Evolutionary conservation across 2,888 invertebrate genomes (phyloP).

Genomic region (Stramonita haemastoma): DNA sequence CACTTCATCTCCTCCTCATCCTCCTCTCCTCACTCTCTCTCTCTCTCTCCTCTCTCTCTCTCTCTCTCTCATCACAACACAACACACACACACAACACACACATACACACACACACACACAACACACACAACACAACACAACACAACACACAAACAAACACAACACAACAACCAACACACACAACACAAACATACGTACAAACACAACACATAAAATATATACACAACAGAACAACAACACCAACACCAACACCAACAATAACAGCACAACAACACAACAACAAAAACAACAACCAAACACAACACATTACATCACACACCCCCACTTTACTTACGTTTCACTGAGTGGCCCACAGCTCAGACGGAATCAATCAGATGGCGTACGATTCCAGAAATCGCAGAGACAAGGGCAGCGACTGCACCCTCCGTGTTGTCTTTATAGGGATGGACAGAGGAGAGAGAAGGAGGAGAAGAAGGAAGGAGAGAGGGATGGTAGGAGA

Average conservation of each 20-base stretch:
- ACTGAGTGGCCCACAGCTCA: neutral
- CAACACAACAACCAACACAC: neutral
- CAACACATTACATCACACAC: too few species aligned
- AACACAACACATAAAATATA: too few species aligned
- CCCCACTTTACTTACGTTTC: neutral
- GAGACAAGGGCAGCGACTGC: neutral
- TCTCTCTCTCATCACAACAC: too few species aligned
- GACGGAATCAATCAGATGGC: too few species aligned
- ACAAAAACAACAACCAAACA: neutral
- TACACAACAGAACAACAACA: neutral
- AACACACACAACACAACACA: too few species aligned
- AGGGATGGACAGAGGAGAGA: constrained; percentile 12
- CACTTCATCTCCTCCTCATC: too few species aligned
- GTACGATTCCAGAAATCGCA: neutral
- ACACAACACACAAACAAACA: neutral
- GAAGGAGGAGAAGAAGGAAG: neutral
- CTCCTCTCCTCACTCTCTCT: too few species aligned
- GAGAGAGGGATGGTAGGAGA: neutral
- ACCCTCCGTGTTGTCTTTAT: neutral
- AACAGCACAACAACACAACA: neutral
- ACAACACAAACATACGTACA: neutral
- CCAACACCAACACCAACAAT: neutral
- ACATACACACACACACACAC: too few species aligned
- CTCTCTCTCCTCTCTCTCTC: too few species aligned
- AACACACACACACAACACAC: too few species aligned